Conservation (phyloP, 2,888 invertebrate genomes). For the Clivina fossor region DNA sequence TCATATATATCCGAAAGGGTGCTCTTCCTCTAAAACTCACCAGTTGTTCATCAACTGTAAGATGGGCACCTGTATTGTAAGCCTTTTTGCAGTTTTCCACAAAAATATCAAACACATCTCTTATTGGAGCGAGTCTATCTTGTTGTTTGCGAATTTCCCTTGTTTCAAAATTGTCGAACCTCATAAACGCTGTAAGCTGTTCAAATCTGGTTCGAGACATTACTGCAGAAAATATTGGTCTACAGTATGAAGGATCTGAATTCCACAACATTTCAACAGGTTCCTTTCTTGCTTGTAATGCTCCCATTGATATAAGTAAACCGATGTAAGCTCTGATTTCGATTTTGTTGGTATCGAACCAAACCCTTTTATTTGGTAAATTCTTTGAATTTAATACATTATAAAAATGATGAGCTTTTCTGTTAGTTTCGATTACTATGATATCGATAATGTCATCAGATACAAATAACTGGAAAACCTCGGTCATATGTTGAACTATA, state of each 20-base stretch:
- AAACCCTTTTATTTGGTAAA: neutral
- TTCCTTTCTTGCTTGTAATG: slow-evolving; percentile 12
- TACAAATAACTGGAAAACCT: neutral
- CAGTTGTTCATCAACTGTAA: slow-evolving; percentile 35
- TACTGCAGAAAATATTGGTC: slow-evolving; percentile 23
- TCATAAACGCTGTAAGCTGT: slow-evolving; percentile 9
- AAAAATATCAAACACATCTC: slow-evolving; percentile 25
- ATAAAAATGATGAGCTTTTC: neutral
- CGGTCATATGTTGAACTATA: slow-evolving; percentile 1
- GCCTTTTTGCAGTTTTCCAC: slow-evolving; percentile 25
- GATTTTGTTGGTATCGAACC: neutral
- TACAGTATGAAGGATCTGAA: slow-evolving; percentile 1
- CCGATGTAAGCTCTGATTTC: slow-evolving; percentile 16
- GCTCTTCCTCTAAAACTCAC: slow-evolving; percentile 32
- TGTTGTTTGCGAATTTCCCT: slow-evolving; percentile 5
- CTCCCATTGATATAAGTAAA: slow-evolving; percentile 1
- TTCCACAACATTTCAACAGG: slow-evolving; percentile 11
- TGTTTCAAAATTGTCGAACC: slow-evolving; percentile 26
- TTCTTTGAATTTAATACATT: neutral
- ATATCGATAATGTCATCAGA: slow-evolving; percentile 3
- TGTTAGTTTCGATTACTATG: neutral
- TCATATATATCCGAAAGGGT: slow-evolving; percentile 34
- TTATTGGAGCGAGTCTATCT: slow-evolving; percentile 20
- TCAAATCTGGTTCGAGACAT: slow-evolving; percentile 20
- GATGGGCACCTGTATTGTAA: slow-evolving; percentile 27